Conservation (phyloP, 1,140 invertebrate genomes). For the Leptopilina boulardi region DNA sequence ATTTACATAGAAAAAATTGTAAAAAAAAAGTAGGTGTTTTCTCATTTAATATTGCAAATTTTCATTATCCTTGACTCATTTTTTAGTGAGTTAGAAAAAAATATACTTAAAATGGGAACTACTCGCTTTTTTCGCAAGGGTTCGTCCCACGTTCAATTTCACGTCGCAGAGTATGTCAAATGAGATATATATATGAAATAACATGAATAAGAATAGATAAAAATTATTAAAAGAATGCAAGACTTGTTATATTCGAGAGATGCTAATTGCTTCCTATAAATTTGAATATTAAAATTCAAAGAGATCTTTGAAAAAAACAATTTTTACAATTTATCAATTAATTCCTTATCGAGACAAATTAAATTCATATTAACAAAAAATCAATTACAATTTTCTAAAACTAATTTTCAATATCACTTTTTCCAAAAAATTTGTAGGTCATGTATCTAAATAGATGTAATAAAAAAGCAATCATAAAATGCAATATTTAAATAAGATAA, state of each 20-base stretch:
- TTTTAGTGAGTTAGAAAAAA: constrained; percentile 41
- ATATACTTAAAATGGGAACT: constrained; percentile 46
- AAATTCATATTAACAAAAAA: too few species aligned
- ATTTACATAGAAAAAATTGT: too few species aligned
- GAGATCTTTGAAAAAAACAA: too few species aligned
- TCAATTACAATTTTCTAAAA: too few species aligned
- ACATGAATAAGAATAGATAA: constrained; percentile 31
- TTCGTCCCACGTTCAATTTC: constrained; percentile 55
- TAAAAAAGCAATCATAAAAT: background rate
- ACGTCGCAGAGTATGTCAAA: constrained; percentile 48
- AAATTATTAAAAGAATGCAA: constrained; percentile 39
- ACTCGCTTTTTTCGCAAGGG: constrained; percentile 43
- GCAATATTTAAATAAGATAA: background rate
- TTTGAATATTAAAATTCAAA: too few species aligned
- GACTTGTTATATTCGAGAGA: background rate
- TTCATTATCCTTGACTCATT: background rate
- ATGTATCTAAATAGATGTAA: too few species aligned
- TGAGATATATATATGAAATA: constrained; percentile 45
- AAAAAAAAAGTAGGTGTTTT: constrained; percentile 25
- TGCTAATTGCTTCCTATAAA: too few species aligned
- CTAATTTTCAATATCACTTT: too few species aligned
- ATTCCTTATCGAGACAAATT: too few species aligned
- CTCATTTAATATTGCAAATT: background rate
- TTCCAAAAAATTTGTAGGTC: too few species aligned
- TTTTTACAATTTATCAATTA: too few species aligned